Evolutionary conservation across 2,888 invertebrate species (phyloP).

Genomic region (Aplocera efformata): DNA sequence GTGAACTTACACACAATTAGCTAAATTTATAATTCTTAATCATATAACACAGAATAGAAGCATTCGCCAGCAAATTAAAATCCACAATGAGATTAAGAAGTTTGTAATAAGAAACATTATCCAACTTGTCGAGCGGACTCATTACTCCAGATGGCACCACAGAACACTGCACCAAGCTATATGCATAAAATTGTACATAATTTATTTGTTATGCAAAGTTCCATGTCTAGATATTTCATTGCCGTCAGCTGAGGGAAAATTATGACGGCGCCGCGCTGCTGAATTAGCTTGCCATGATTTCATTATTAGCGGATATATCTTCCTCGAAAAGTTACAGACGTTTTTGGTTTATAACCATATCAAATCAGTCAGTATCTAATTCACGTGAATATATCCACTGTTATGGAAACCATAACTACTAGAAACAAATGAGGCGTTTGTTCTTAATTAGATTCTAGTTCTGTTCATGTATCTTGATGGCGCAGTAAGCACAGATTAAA

Average conservation of each 20-base stretch:
- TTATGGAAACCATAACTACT: no score
- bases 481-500: no score
- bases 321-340: no score
- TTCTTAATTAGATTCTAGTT: no score
- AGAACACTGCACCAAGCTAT: background rate
- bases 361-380: no score
- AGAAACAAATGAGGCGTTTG: no score
- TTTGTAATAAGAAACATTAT: constrained; percentile 3
- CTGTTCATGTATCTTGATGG: no score
- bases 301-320: constrained; percentile 1
- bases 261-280: constrained; percentile 6
- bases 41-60: no score
- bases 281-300: constrained; percentile 17
- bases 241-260: constrained; percentile 16
- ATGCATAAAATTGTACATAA: constrained; percentile 25
- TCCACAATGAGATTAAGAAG: constrained; percentile 2
- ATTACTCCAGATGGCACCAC: constrained; percentile 6
- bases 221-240: constrained; percentile 25
- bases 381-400: no score
- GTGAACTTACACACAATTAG: no score
- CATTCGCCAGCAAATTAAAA: constrained; percentile 3
- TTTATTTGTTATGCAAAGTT: constrained; percentile 33
- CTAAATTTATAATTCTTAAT: no score
- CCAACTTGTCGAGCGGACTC: background rate
- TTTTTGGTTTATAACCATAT: no score